Evolutionary conservation across 2,797 vertebrate species (phyloP), one percentile per base, ranked within the genome.

Genomic region (Bryconaethiops microstoma): DNA sequence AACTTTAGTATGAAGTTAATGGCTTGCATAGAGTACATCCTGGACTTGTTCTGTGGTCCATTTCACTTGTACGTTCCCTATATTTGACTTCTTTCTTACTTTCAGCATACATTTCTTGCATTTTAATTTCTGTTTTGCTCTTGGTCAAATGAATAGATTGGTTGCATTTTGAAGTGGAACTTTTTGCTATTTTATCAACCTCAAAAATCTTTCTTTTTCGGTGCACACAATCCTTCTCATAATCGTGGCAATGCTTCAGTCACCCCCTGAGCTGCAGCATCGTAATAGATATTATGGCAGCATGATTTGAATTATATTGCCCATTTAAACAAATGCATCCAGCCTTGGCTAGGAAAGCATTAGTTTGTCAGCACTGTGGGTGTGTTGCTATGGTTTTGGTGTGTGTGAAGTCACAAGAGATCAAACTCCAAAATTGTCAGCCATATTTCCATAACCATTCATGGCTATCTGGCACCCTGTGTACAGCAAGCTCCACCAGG

Each of bases 351-450:
- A 45, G 2, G 3, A 60, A 48, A 64, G 21, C 21, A 75, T 82
- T 78, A 77, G 60, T 74, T 68, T 82, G 75, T 86, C 12, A 13
- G 54, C 13, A 7, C 62, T 71, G 86, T 80, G 7, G 25, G 81
- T 12, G 70, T 82, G 88, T 86, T 83, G 83, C 88, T 87, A 81
- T 87, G 29, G 1, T 80, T 57, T 73, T 57, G 5, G 16, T 55
- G 59, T 62, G 67, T 74, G 78, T 80, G 71, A 78, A 75, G 45
- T 74, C 69, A 45, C 29, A 45, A 59, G 39, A 12, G 39, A 60
- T 76, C 60, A 19, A 62, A 72, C 69, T 74, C 29, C 54, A 42
- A 74, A 74, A 39, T 39, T 35, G 10, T 62, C 48, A 19, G 39
- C 40, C 73, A 29, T 75, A 40, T 63, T 75, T 75, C 57, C 13